phyloP scores from a whole-genome alignment of 2,888 invertebrate genomes.

The Drosophila mimica region DNA sequence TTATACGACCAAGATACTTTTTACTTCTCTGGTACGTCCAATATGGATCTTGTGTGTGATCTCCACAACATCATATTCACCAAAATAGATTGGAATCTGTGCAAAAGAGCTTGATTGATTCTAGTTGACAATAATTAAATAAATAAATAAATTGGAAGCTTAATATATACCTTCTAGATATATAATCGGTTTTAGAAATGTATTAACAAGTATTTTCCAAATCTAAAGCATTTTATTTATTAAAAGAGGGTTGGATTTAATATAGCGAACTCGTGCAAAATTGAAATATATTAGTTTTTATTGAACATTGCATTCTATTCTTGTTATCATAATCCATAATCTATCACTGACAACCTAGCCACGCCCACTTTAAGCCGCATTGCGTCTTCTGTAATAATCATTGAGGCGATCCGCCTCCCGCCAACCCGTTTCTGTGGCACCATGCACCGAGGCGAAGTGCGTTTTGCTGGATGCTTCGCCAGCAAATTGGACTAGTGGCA shows the following conservation, averaged over 20 bases:
- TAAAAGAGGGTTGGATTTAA: not conserved
- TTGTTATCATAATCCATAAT: not conserved
- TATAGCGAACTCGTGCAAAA: not conserved
- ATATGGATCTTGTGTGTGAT: too few species aligned
- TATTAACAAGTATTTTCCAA: not conserved
- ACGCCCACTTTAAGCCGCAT: constrained; percentile 24
- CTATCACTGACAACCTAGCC: not conserved
- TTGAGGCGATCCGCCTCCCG: constrained; percentile 89
- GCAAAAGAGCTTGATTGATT: too few species aligned
- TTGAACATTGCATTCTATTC: not conserved
- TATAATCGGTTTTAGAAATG: not conserved
- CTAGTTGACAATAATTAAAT: too few species aligned
- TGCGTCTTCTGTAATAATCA: constrained; percentile 68
- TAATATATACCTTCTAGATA: not conserved
- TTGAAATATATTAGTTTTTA: not conserved
- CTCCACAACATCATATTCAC: too few species aligned
- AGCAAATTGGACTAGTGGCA: constrained; percentile 88
- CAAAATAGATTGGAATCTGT: too few species aligned
- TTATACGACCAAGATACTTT: too few species aligned
- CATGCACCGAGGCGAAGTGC: constrained; percentile 89
- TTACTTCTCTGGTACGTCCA: too few species aligned
- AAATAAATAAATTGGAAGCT: too few species aligned
- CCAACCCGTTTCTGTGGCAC: constrained; percentile 90
- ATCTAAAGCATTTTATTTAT: not conserved
- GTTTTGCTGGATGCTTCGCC: constrained; percentile 89